Percentiles rank a stretch among this genome's conserved stretches.
phyloP scores from a whole-genome alignment of 2,797 vertebrate species.

The Mormyrus proboscirostris region DNA sequence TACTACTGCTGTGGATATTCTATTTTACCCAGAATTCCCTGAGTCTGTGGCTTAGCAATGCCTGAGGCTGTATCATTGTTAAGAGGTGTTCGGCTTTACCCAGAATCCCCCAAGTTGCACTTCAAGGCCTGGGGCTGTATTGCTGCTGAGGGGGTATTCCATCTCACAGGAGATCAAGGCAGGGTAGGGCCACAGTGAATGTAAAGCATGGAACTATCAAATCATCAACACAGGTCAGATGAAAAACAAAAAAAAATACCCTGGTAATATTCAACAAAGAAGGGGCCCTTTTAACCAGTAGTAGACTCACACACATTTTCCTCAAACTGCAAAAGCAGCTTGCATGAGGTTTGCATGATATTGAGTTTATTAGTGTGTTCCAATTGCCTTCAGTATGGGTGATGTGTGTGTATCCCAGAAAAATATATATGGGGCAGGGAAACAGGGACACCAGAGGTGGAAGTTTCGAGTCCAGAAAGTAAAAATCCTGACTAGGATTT shows the following conservation, averaged over 20 bases:
- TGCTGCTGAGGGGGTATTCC: background rate
- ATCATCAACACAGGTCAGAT: conserved; percentile 3
- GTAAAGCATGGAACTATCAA: conserved; percentile 5
- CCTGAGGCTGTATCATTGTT: conserved; percentile 14
- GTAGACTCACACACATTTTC: background rate
- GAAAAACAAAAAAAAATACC: background rate
- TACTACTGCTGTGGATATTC: background rate
- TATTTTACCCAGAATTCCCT: conserved; percentile 13
- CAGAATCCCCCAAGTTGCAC: conserved; percentile 5
- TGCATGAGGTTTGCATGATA: background rate
- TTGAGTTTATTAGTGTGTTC: background rate
- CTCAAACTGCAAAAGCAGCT: background rate
- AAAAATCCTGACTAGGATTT: too few species aligned
- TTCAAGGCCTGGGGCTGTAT: background rate
- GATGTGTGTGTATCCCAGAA: background rate
- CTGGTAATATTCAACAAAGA: background rate
- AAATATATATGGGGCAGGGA: background rate
- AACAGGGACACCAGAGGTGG: background rate
- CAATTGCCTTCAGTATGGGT: background rate
- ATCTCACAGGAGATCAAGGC: conserved; percentile 12
- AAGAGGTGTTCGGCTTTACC: conserved; percentile 7
- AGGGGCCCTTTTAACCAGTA: background rate
- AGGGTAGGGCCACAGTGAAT: background rate
- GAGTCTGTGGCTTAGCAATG: conserved; percentile 1
- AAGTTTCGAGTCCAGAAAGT: too few species aligned